These are phyloP conservation scores for Auanema freiburgensis DNA, from an alignment of 2,888 invertebrate species.

Conservation along the genomic window DNA sequence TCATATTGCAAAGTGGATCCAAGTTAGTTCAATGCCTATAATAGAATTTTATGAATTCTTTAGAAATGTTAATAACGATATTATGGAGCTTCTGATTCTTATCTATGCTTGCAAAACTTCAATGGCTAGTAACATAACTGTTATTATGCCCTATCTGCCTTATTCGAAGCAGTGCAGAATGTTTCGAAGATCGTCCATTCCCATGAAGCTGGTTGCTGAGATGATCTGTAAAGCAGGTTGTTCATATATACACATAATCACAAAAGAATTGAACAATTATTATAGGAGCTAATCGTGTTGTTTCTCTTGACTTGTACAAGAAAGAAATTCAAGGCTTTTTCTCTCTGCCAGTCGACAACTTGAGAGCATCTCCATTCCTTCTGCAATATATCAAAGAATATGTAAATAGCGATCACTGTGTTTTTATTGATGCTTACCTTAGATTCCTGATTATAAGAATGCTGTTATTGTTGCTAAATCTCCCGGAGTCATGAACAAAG, in stretches of 20 bases:
- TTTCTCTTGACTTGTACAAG: constrained; percentile 98
- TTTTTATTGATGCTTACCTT: constrained; percentile 14
- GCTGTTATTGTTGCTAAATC: constrained; percentile 97
- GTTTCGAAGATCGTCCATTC: constrained; percentile 96
- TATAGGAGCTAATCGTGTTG: no score
- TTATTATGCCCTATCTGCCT: constrained; percentile 88
- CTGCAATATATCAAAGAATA: constrained; percentile 86
- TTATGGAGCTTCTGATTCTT: constrained; percentile 97
- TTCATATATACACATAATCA: no score
- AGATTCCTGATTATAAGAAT: constrained; percentile 98
- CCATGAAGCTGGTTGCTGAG: constrained; percentile 89
- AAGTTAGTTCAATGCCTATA: constrained; percentile 75
- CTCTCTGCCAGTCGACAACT: constrained; percentile 95
- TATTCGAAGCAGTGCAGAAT: constrained; percentile 97
- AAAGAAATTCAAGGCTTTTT: constrained; percentile 99
- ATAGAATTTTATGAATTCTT: constrained; percentile 8
- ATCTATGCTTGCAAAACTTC: constrained; percentile 99
- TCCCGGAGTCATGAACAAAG: constrained; percentile 97
- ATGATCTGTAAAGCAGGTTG: constrained; percentile 85
- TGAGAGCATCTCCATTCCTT: constrained; percentile 93
- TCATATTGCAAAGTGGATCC: constrained; percentile 95
- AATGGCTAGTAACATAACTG: constrained; percentile 91
- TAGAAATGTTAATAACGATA: constrained; percentile 97
- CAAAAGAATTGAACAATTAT: no score
- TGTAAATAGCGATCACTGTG: constrained; percentile 28